Conservation (phyloP, 2,797 vertebrate genomes). For the Sparus aurata region DNA sequence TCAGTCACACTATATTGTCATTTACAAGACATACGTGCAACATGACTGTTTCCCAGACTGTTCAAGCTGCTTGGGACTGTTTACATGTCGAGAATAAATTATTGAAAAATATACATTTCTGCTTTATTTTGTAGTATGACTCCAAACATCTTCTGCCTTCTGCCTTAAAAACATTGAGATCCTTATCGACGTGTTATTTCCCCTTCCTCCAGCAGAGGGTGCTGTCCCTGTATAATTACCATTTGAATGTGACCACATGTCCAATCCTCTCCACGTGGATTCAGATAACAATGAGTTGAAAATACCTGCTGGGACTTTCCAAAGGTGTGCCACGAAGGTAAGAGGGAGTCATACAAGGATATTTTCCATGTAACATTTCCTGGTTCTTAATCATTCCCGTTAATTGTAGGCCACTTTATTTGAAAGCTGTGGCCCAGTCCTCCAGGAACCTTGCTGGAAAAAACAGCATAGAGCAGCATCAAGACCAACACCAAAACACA, state of each 20-base stretch:
- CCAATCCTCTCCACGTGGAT: slow-evolving; percentile 14
- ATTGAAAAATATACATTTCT: neutral
- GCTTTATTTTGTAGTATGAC: neutral
- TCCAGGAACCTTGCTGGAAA: no score
- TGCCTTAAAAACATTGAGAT: neutral
- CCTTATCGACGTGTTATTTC: neutral
- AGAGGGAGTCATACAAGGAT: neutral
- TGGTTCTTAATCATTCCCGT: neutral
- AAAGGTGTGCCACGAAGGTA: slow-evolving; percentile 25
- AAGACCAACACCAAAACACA: no score
- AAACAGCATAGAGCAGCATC: no score
- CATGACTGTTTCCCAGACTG: neutral
- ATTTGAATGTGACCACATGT: slow-evolving; percentile 4
- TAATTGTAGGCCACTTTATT: neutral
- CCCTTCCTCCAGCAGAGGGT: slow-evolving; percentile 66
- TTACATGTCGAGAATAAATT: neutral
- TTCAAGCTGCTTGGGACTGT: neutral
- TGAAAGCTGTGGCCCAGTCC: neutral
- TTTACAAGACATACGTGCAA: neutral
- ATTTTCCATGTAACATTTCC: neutral
- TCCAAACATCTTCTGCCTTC: neutral
- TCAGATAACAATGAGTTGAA: neutral
- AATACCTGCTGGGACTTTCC: slow-evolving; percentile 45
- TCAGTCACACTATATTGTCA: neutral
- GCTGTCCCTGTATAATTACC: slow-evolving; percentile 38